phyloP scores from a whole-genome alignment of 2,797 vertebrate genomes.

The Lithobates sylvaticus region DNA sequence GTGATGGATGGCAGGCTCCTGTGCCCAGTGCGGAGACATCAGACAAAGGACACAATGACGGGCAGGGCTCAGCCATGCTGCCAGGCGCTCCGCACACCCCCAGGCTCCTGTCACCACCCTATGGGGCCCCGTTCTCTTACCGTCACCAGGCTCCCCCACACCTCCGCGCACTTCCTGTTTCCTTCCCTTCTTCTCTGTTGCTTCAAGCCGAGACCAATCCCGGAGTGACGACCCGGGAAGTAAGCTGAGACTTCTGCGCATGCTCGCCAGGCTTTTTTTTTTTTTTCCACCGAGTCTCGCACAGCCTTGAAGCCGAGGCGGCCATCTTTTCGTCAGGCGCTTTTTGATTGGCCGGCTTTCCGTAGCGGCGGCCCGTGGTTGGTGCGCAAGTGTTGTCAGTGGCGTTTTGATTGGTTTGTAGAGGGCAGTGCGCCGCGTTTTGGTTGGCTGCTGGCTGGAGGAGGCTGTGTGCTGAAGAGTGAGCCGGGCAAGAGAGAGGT shows the following conservation, averaged over 20 bases:
- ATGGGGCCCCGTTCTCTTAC: neutral
- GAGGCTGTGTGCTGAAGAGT: neutral
- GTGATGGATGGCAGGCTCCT: too few relatives aligned
- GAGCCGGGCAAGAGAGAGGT: neutral
- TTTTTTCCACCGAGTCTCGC: neutral
- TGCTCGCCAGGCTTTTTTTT: neutral
- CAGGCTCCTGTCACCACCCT: neutral
- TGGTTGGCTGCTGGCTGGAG: neutral
- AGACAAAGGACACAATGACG: constrained; percentile 7
- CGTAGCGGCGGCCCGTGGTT: neutral
- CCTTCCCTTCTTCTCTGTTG: constrained; percentile 7
- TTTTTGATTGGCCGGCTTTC: neutral
- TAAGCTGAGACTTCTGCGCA: constrained; percentile 1
- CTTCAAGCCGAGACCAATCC: constrained; percentile 14
- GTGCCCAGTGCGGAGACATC: neutral
- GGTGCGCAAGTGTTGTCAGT: neutral
- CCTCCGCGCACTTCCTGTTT: constrained; percentile 51
- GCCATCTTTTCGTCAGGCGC: constrained; percentile 16
- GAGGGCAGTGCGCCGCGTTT: neutral
- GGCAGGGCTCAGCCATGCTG: constrained; percentile 3
- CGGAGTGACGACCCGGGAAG: constrained; percentile 16
- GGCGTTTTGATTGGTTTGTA: neutral
- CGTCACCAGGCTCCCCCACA: constrained; percentile 1
- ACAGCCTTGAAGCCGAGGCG: neutral
- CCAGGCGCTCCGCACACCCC: too few relatives aligned